Conservation (phyloP, 2,797 vertebrate genomes). For the Galagoides demidoff region DNA sequence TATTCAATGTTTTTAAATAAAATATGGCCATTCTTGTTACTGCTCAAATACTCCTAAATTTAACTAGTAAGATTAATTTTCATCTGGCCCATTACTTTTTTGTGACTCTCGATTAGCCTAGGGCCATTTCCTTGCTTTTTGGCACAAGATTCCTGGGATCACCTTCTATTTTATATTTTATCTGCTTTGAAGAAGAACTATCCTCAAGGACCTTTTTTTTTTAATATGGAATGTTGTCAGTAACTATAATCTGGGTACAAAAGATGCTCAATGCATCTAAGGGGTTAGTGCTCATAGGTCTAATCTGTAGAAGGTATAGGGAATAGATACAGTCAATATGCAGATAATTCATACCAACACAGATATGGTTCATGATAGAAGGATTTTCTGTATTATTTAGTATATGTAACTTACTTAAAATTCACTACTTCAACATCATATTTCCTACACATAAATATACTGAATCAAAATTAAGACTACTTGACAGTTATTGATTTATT, state of each 20-base stretch:
- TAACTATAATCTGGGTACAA: not conserved
- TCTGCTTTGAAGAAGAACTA: not conserved
- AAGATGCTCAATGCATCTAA: not conserved
- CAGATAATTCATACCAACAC: not conserved
- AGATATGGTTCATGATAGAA: not conserved
- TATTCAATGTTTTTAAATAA: not conserved
- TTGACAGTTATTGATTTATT: not conserved
- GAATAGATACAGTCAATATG: not conserved
- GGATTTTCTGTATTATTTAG: not conserved
- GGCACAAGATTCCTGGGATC: not conserved
- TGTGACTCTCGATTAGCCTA: too few species aligned
- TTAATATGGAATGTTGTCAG: not conserved
- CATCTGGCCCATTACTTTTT: not conserved
- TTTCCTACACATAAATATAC: not conserved
- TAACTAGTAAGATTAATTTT: not conserved
- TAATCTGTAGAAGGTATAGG: not conserved
- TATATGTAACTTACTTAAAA: not conserved
- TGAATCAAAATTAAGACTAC: not conserved
- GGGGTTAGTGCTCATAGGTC: not conserved
- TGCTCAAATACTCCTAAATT: not conserved
- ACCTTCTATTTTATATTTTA: not conserved
- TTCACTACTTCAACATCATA: not conserved
- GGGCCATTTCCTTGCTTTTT: not conserved
- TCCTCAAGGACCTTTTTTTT: not conserved
- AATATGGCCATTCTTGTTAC: not conserved